Conservation (phyloP, 2,113 vertebrate genomes). For the Cyprinodon brontotheroides region DNA sequence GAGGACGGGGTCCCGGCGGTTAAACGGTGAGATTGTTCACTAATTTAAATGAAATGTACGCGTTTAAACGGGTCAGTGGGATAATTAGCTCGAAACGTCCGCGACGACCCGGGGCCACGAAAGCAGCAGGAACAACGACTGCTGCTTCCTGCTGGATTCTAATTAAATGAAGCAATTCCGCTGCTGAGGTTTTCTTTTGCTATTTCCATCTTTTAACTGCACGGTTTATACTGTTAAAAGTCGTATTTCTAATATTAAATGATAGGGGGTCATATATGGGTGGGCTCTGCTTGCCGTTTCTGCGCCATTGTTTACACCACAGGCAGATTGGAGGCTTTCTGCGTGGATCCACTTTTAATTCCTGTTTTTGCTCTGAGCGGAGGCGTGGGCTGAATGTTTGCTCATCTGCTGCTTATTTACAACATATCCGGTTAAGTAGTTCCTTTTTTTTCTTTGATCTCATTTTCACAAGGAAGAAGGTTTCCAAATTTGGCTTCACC, state of each 20-base stretch:
- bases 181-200: background rate
- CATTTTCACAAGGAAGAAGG: too few relatives aligned
- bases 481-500: too few relatives aligned
- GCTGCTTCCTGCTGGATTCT: background rate
- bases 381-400: background rate
- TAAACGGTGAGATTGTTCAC: constrained; percentile 34
- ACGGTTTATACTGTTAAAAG: background rate
- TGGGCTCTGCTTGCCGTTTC: background rate
- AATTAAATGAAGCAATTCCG: background rate
- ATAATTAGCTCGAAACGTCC: background rate
- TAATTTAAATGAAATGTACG: background rate
- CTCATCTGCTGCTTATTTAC: background rate
- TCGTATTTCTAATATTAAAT: too few relatives aligned
- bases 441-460: too few relatives aligned
- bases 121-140: background rate
- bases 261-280: background rate
- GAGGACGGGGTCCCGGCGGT: background rate
- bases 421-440: background rate
- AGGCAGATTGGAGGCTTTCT: background rate
- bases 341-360: background rate
- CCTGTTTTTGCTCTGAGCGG: background rate
- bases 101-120: background rate
- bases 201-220: background rate
- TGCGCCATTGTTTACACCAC: background rate
- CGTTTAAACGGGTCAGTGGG: background rate